Base-by-base conservation (phyloP, 2,113 vertebrate species). In the Rhabdomys dilectus region DNA sequence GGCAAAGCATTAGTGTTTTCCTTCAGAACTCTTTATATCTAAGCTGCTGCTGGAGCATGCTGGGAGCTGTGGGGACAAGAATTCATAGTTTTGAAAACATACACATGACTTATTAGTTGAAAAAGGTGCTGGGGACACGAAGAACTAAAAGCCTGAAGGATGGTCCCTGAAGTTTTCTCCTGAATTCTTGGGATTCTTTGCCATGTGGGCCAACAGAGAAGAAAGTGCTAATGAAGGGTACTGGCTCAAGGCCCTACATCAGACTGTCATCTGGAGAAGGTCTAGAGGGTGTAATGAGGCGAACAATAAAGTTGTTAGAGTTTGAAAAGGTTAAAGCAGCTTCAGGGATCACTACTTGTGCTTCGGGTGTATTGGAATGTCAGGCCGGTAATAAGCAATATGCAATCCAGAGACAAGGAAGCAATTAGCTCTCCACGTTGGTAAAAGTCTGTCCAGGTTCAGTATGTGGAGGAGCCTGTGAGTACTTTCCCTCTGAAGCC, bases 271-370 rank as follows among this genome's bases (percentile, higher is more conserved):
- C 76, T 36, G 1, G 81, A 68, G 94, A 92, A 95, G 93, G 93
- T 89, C 96, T 97, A 81, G 70, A 88, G 97, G 93, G 88, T 88
- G 88, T 94, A 93, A 97, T 75, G 96, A 97, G 90, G 90, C 3
- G 1, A 92, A 76, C 56, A 75, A 80, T 92, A 91, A 93, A 87
- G 87, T 93, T 95, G 93, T 91, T 98, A 36, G 87, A 93, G 96
- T 96, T 95, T 95, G 94, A 96, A 96, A 96, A 93, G 96, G 97
- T 98, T 97, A 97, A 96, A 97, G 94, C 80, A 93, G 89, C 97
- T 95, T 91, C 75, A 60, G 88, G 88, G 95, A 96, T 91, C 94
- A 77, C 81, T 96, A 10, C 91, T 70, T 93, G 93, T 19, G 96
- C 81, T 93, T 97, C 93, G 29, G 88, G 94, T 94, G 87, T 75